These are phyloP conservation scores for Anthoscopus minutus DNA, from an alignment of 2,113 vertebrate species.

Conservation along the genomic window DNA sequence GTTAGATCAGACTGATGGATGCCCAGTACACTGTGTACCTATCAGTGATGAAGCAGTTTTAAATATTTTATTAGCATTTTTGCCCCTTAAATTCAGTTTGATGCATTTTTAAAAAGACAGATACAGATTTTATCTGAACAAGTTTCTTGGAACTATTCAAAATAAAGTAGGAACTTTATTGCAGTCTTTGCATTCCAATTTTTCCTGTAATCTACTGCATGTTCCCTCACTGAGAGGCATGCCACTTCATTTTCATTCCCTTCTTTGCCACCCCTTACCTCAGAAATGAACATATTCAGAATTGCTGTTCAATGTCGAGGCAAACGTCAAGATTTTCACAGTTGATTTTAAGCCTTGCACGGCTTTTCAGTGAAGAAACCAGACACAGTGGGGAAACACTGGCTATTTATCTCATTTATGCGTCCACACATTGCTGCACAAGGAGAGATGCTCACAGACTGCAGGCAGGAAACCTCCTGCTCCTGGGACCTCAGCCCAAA, in stretches of 20 bases:
- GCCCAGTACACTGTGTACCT: neutral
- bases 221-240: rapidly evolving
- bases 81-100: neutral
- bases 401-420: neutral
- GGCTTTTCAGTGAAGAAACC: neutral
- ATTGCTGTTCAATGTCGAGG: neutral
- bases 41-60: neutral
- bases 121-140: neutral
- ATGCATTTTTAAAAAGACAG: neutral
- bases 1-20: neutral
- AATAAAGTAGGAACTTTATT: neutral
- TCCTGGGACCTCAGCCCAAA: neutral
- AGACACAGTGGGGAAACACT: neutral
- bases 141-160: neutral
- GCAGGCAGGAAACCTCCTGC: neutral
- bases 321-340: neutral
- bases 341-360: neutral
- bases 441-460: neutral
- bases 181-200: neutral
- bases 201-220: neutral
- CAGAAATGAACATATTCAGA: neutral
- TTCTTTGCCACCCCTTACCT: neutral
- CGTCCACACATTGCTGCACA: neutral
- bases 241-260: neutral
- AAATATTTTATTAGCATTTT: neutral